These are phyloP conservation scores for Embiotoca jacksoni DNA, from an alignment of 2,113 vertebrate species.

Conservation along the genomic window DNA sequence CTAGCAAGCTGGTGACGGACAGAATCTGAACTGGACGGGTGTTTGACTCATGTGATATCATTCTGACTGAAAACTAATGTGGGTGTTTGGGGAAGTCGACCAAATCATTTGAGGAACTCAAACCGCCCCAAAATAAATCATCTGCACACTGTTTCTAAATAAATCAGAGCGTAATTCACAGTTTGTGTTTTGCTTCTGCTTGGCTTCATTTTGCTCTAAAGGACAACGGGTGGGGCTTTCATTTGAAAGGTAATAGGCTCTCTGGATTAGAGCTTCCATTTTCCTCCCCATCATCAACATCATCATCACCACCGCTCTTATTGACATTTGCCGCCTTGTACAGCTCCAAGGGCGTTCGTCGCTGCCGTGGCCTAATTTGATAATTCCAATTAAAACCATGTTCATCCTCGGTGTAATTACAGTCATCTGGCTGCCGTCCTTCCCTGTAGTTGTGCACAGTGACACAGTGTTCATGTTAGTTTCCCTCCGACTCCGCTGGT, in stretches of 20 bases:
- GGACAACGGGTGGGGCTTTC: not conserved
- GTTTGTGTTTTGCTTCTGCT: too few species aligned
- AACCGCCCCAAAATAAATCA: conserved; percentile 30
- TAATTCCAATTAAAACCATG: conserved; percentile 67
- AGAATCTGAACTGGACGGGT: too few species aligned
- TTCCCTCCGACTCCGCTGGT: conserved; percentile 38
- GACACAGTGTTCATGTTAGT: conserved; percentile 50
- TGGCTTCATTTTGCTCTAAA: not conserved
- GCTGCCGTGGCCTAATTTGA: conserved; percentile 55
- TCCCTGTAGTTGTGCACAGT: conserved; percentile 44
- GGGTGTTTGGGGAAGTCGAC: conserved; percentile 14
- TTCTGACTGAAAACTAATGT: conserved; percentile 1
- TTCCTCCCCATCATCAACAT: conserved; percentile 16
- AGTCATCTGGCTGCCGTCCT: conserved; percentile 65
- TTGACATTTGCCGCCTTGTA: conserved; percentile 32
- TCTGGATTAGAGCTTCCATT: conserved; percentile 1
- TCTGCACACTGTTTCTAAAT: conserved; percentile 12
- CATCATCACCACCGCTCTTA: conserved; percentile 22
- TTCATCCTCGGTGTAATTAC: conserved; percentile 69
- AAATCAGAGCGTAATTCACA: too few species aligned
- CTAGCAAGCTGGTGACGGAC: too few species aligned
- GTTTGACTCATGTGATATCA: not conserved
- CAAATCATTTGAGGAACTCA: conserved; percentile 46
- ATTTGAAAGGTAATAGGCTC: conserved; percentile 6
- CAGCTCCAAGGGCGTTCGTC: conserved; percentile 28